Percentiles rank a stretch among this genome's conserved stretches.
phyloP scores from a whole-genome alignment of 2,797 vertebrate species.

The Acrossocheilus fasciatus region DNA sequence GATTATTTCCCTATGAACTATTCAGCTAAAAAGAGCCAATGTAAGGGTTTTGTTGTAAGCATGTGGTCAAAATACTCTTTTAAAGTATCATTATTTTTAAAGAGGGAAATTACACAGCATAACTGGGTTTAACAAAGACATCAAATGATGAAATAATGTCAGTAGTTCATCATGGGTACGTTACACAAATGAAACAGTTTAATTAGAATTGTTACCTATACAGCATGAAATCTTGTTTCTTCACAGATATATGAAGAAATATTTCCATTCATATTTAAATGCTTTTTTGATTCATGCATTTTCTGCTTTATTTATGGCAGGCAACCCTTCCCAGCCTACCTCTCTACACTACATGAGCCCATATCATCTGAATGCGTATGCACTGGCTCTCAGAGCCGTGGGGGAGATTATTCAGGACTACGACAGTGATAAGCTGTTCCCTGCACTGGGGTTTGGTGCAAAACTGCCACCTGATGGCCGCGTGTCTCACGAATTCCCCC shows the following conservation, averaged over 20 bases:
- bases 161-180: not conserved
- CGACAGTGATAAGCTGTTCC: constrained; percentile 98
- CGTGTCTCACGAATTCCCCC: constrained; percentile 95
- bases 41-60: not conserved
- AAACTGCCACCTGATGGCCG: constrained; percentile 95
- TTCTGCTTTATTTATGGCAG: constrained; percentile 69
- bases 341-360: constrained; percentile 98
- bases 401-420: constrained; percentile 99
- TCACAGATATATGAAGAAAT: too few relatives aligned
- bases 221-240: not conserved
- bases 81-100: not conserved
- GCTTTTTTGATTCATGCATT: not conserved
- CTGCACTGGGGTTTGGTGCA: constrained; percentile 95
- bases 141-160: not conserved
- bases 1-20: not conserved
- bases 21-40: not conserved
- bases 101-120: not conserved
- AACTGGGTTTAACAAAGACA: not conserved
- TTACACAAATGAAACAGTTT: not conserved
- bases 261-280: not conserved
- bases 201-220: not conserved
- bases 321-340: constrained; percentile 95
- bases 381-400: constrained; percentile 94
- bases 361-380: constrained; percentile 96
- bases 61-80: not conserved